phyloP scores from a whole-genome alignment of 2,797 vertebrate genomes.

The Halcyon smyrnensis region DNA sequence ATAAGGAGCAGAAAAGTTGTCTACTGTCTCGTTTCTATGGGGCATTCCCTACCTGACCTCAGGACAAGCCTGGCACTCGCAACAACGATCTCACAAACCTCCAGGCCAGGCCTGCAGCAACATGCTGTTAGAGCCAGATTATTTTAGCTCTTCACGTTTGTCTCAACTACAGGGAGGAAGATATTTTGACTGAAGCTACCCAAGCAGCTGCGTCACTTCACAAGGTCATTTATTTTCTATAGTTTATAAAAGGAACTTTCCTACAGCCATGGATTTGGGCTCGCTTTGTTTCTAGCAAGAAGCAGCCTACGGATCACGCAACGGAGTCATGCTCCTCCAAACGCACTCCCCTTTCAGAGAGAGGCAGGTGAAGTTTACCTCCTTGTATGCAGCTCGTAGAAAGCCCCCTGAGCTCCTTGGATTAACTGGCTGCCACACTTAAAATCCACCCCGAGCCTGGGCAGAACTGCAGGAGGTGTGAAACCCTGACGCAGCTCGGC shows the following conservation, averaged over 20 bases:
- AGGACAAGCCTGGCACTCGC: fast-evolving
- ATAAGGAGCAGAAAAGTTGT: neutral
- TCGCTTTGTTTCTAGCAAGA: neutral
- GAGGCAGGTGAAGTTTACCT: neutral
- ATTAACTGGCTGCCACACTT: neutral
- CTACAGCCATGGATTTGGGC: fast-evolving
- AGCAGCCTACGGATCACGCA: fast-evolving
- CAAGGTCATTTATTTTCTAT: fast-evolving
- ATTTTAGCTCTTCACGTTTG: neutral
- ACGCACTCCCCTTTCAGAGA: no score
- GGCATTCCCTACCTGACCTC: neutral
- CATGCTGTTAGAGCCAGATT: neutral
- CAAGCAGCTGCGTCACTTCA: neutral
- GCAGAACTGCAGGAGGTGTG: neutral
- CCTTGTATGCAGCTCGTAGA: fast-evolving
- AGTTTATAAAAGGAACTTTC: neutral
- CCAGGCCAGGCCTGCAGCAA: neutral
- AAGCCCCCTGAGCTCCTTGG: neutral
- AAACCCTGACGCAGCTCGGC: fast-evolving
- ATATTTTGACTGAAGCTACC: neutral
- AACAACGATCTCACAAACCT: fast-evolving
- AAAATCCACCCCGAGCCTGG: neutral
- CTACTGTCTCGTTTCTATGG: neutral
- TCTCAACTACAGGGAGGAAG: neutral
- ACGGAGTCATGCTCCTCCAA: neutral